phyloP scores from a whole-genome alignment of 1,140 invertebrate species.

The Cydia pomonella region DNA sequence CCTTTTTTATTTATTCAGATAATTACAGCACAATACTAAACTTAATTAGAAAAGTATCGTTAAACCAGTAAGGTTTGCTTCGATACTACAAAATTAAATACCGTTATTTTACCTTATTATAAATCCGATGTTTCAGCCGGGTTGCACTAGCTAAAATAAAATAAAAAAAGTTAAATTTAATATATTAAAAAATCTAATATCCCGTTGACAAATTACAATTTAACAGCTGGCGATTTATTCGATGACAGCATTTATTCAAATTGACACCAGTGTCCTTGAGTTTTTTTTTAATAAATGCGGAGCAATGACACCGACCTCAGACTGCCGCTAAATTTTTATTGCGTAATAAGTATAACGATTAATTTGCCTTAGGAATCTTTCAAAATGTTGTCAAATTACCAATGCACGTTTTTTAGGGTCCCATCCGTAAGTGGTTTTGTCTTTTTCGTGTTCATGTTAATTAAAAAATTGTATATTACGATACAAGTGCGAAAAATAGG shows the following conservation, averaged over 20 bases:
- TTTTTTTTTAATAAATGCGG: constrained; percentile 7
- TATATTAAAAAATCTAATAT: no score
- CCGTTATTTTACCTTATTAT: no score
- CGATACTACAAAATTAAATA: no score
- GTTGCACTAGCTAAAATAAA: no score
- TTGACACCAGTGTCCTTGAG: neutral
- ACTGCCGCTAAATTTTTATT: neutral
- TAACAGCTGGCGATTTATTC: neutral
- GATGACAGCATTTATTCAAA: constrained; percentile 8
- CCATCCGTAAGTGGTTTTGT: neutral
- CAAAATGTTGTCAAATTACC: constrained; percentile 30
- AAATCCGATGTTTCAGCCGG: no score
- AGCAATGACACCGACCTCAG: neutral
- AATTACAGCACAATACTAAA: no score
- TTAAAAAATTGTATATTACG: no score
- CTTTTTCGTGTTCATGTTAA: neutral
- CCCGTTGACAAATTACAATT: neutral
- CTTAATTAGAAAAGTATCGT: no score
- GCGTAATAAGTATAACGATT: constrained; percentile 14
- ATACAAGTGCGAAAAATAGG: no score
- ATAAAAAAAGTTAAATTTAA: no score
- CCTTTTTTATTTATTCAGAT: no score
- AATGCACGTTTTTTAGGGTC: constrained; percentile 14
- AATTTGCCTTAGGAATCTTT: constrained; percentile 15
- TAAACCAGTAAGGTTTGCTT: no score